These are phyloP conservation scores for Andrena trimmerana DNA, from an alignment of 2,888 invertebrate species.

Conservation along the genomic window DNA sequence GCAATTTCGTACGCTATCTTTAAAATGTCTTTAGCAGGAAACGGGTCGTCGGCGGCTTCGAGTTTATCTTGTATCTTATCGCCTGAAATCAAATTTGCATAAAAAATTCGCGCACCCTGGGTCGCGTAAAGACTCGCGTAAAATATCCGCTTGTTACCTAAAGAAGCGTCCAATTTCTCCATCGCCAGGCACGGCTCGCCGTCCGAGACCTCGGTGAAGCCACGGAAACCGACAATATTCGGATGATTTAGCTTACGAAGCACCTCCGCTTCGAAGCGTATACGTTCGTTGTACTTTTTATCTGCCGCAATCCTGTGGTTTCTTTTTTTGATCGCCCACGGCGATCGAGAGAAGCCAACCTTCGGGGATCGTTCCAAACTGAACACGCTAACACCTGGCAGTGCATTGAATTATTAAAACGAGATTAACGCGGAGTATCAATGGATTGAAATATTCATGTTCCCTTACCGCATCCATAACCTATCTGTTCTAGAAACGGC, in stretches of 20 bases:
- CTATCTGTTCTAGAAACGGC: conserved; percentile 90
- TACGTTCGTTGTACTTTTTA: conserved; percentile 86
- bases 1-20: conserved; percentile 90
- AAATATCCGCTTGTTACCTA: conserved; percentile 84
- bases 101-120: neutral
- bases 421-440: neutral
- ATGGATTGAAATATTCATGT: conserved; percentile 2
- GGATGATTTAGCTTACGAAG: conserved; percentile 90
- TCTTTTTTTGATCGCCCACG: conserved; percentile 94
- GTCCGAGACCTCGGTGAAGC: conserved; percentile 86
- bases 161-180: conserved; percentile 91
- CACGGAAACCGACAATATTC: conserved; percentile 93
- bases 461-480: conserved; percentile 90
- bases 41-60: conserved; percentile 86
- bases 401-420: conserved; percentile 18
- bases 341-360: conserved; percentile 90
- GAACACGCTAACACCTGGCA: conserved; percentile 91
- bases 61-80: conserved; percentile 90
- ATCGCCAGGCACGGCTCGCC: conserved; percentile 90
- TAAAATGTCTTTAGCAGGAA: conserved; percentile 88
- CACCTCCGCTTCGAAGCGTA: conserved; percentile 90
- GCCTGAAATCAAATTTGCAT: conserved; percentile 78
- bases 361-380: conserved; percentile 91
- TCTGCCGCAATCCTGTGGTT: conserved; percentile 85
- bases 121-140: neutral